Evolutionary conservation across 2,888 invertebrate genomes (phyloP).

Genomic region (Labia minor): DNA sequence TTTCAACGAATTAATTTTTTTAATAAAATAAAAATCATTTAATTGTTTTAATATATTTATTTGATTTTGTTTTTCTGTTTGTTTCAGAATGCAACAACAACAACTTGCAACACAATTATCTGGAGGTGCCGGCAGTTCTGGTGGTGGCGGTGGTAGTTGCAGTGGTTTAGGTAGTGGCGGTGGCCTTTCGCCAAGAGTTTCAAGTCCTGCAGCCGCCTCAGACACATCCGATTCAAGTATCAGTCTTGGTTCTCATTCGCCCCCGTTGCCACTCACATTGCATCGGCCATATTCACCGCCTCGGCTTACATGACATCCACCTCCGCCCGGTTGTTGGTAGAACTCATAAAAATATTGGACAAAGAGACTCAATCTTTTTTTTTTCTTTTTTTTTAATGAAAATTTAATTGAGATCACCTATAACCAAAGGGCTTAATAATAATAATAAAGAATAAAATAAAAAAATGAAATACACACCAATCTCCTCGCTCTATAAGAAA

Average conservation of each 20-base stretch:
- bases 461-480: no score
- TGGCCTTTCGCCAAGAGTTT: background rate
- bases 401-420: no score
- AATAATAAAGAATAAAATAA: no score
- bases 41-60: no score
- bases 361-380: background rate
- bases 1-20: no score
- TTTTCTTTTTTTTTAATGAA: background rate
- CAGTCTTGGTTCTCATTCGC: constrained; percentile 27
- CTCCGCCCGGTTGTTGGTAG: constrained; percentile 23
- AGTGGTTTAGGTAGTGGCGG: constrained; percentile 19
- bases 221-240: constrained; percentile 30
- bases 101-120: constrained; percentile 32
- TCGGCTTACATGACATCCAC: constrained; percentile 29
- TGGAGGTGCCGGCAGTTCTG: constrained; percentile 22
- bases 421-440: no score
- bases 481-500: no score
- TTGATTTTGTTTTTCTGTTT: constrained; percentile 8
- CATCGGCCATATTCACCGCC: constrained; percentile 31
- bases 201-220: constrained; percentile 29
- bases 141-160: constrained; percentile 24
- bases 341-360: background rate
- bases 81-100: constrained; percentile 33
- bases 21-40: no score
- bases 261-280: constrained; percentile 26